Evolutionary conservation across 2,888 invertebrate genomes (phyloP).

Genomic region (Polymixis lichenea): DNA sequence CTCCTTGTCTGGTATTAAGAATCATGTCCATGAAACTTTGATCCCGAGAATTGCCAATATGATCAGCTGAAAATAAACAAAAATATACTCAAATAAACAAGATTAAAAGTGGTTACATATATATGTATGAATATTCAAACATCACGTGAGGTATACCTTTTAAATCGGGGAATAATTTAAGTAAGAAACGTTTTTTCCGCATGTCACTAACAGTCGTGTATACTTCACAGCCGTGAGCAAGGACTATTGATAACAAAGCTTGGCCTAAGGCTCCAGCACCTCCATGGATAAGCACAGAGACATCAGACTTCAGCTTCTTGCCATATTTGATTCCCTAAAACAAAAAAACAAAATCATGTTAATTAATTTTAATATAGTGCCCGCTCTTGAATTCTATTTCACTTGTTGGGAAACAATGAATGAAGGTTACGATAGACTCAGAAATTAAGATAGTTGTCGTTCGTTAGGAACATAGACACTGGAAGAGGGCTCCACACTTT

Average conservation of each 20-base stretch:
- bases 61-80: slow-evolving; percentile 71
- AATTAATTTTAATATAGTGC: background rate
- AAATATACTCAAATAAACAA: background rate
- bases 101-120: background rate
- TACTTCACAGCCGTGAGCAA: slow-evolving; percentile 76
- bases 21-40: slow-evolving; percentile 76
- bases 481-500: no score
- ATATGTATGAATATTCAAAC: background rate
- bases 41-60: slow-evolving; percentile 80
- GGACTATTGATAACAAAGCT: slow-evolving; percentile 77
- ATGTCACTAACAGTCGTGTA: slow-evolving; percentile 81
- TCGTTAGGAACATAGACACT: no score
- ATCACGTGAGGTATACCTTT: slow-evolving; percentile 70
- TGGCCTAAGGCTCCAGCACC: slow-evolving; percentile 81
- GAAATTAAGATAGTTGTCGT: background rate
- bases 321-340: slow-evolving; percentile 65
- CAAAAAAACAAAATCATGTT: background rate
- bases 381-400: background rate
- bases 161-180: slow-evolving; percentile 77
- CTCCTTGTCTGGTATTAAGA: slow-evolving; percentile 69
- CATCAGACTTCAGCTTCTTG: slow-evolving; percentile 46
- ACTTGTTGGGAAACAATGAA: background rate
- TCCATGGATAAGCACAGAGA: slow-evolving; percentile 67
- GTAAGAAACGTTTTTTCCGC: slow-evolving; percentile 79
- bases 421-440: background rate